Evolutionary conservation across 1,140 invertebrate genomes (phyloP).

Genomic region (Aphelinus atriplicis): DNA sequence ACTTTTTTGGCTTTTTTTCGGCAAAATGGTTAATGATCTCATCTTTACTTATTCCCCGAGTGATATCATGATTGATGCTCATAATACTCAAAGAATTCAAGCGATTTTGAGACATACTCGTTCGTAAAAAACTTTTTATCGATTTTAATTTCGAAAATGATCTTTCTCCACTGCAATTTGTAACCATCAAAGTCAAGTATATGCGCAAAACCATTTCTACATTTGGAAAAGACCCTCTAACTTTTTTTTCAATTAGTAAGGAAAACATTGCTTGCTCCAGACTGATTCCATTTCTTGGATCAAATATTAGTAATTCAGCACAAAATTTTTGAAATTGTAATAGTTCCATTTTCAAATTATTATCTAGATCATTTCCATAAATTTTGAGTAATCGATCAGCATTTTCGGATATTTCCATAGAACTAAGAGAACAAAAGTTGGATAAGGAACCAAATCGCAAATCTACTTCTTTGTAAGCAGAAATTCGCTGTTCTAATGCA

Average conservation of each 20-base stretch:
- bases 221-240: slow-evolving; percentile 26
- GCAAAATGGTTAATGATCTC: neutral
- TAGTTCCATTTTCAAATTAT: neutral
- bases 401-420: neutral
- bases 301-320: neutral
- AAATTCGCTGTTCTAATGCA: slow-evolving; percentile 4
- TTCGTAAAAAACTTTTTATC: slow-evolving; percentile 4
- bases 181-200: slow-evolving; percentile 21
- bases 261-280: neutral
- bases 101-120: neutral
- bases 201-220: slow-evolving; percentile 27
- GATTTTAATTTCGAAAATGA: slow-evolving; percentile 27
- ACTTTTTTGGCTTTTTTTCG: slow-evolving; percentile 2
- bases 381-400: neutral
- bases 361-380: slow-evolving; percentile 9
- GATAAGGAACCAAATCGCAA: slow-evolving; percentile 9
- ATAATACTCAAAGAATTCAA: slow-evolving; percentile 19
- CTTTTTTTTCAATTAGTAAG: slow-evolving; percentile 9
- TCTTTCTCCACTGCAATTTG: slow-evolving; percentile 21
- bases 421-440: neutral
- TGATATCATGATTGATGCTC: neutral
- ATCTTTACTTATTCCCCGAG: neutral
- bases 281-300: neutral
- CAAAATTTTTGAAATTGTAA: slow-evolving; percentile 5
- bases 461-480: slow-evolving; percentile 8